Base-by-base conservation (phyloP, 2,797 vertebrate genomes). In the Crax fasciolata region DNA sequence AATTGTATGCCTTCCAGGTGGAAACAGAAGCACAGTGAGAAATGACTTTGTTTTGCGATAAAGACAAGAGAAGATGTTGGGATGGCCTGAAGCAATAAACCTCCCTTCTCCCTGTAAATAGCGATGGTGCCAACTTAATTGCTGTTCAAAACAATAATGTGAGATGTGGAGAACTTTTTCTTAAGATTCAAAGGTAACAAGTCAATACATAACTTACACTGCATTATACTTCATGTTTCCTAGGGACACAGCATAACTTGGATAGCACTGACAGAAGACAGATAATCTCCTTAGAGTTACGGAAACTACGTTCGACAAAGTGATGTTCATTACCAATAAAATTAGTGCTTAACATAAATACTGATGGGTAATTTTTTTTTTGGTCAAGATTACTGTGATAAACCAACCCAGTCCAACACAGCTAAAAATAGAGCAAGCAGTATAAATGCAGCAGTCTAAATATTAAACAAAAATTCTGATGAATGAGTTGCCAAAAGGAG, bases 181-280 rank as follows among this genome's bases (percentile, higher is more conserved):
- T 4, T 73, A 35, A 81, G 67, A 81, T 32, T 39, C 83, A 79
- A 75, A 82, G 32, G 59, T 52, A 79, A 32, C 6, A 70, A 84
- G 59, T 72, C 46, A 79, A 30, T 70, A 72, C 66, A 43, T 74
- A 52, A 71, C 84, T 95, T 55, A 85, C 57, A 63, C 13, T 52
- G 52, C 41, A 49, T n/a, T 70, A 7, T 39, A 38, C 93, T 87
- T 89, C 11, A 3, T 70, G 30, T 87, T 89, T 95, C 57, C 52
- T 46, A 38, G 49, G 63, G 52, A 79, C 32, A 67, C 9, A 55
- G 9, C 27, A 30, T 70, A 61, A 78, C 77, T 86, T 84, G 63
- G 48, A 6, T 95, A 93, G 63, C 55, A 43, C 62, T 91, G 89
- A 80, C 46, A 85, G 87, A 87, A 71, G 75, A 74, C 84, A 89